Base-by-base conservation (phyloP, 2,888 invertebrate genomes). In the Morpho deidamia region DNA sequence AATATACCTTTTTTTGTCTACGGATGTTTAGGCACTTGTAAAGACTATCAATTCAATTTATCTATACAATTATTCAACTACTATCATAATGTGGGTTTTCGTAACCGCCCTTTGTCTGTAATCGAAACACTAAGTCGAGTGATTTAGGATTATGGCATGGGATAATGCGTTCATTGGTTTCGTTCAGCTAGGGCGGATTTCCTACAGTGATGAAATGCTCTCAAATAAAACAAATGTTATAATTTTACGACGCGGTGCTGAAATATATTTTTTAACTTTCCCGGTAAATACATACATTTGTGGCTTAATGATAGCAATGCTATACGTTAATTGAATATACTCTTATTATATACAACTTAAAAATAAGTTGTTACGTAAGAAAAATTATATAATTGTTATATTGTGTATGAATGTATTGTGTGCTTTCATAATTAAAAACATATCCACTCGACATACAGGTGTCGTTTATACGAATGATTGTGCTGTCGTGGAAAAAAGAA, bases 121-220 rank as follows among this genome's bases (percentile, higher is more conserved):
- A 88, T 85, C 84, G 86, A 87, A 86, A 84, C 80, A 85, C 84
- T 87, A 84, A 88, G 84, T 83, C 83, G 74, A 81, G 88, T 86
- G 86, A 88, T 88, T 88, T 87, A 88, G 85, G 87, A 85, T 88
- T 86, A 88, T 87, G 83, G 85, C 81, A 73, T 73, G 85, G 86
- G 84, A 85, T 87, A 87, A 88, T 83, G 82, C 81, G 72, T 76
- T 81, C 85, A 84, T 83, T 85, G 48, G 46, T 82, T 74, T 66
- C 72, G 75, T 79, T 75, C 85, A 85, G 87, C 84, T 84, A 84
- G 69, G 72, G 70, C 71, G 74, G 50, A 72, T 80, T 80, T 82
- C 77, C 39, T 23, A 11, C 44, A 37, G 33, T 38, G 44, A 53
- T 34, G 23, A 23, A 23, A 23, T 23, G 23, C 23, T 23, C 5